Percentiles rank a stretch among this genome's conserved stretches.
Evolutionary conservation across 2,113 vertebrate species (phyloP).

Genomic region (Xiphophorus hellerii): DNA sequence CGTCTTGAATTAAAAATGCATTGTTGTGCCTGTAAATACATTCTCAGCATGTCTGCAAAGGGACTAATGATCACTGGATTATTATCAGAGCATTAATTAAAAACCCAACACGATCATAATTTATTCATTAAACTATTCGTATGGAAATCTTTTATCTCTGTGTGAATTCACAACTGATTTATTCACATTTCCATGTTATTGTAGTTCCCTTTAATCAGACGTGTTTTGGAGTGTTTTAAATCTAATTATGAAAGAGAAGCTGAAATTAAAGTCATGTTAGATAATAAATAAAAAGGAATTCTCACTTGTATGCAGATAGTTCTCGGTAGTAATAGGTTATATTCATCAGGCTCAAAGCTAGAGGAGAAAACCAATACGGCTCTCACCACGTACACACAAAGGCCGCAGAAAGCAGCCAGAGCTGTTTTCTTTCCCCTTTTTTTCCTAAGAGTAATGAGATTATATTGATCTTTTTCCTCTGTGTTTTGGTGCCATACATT

Average conservation of each 20-base stretch:
- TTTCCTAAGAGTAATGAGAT: not conserved
- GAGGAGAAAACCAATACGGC: not conserved
- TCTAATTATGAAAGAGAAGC: constrained; percentile 36
- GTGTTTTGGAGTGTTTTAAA: constrained; percentile 26
- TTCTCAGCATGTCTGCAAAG: not conserved
- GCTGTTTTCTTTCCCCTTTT: not conserved
- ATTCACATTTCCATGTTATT: constrained; percentile 27
- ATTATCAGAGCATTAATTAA: constrained; percentile 43
- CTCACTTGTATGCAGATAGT: not conserved
- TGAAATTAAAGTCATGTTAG: constrained; percentile 20
- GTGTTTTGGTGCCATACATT: not conserved
- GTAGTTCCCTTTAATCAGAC: constrained; percentile 9
- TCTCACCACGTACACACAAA: not conserved
- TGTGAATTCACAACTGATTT: constrained; percentile 41
- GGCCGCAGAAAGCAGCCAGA: not conserved
- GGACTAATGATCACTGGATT: constrained; percentile 22
- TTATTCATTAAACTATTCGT: constrained; percentile 18
- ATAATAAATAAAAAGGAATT: constrained; percentile 24
- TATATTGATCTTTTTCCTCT: not conserved
- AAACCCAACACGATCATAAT: constrained; percentile 29
- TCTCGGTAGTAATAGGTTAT: not conserved
- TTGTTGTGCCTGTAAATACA: not conserved
- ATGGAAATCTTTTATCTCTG: constrained; percentile 42
- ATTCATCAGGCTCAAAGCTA: not conserved
- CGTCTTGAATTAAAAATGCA: not conserved